Base-by-base conservation (phyloP, 2,888 invertebrate genomes). In the Caenorhabditis sulstoni region DNA sequence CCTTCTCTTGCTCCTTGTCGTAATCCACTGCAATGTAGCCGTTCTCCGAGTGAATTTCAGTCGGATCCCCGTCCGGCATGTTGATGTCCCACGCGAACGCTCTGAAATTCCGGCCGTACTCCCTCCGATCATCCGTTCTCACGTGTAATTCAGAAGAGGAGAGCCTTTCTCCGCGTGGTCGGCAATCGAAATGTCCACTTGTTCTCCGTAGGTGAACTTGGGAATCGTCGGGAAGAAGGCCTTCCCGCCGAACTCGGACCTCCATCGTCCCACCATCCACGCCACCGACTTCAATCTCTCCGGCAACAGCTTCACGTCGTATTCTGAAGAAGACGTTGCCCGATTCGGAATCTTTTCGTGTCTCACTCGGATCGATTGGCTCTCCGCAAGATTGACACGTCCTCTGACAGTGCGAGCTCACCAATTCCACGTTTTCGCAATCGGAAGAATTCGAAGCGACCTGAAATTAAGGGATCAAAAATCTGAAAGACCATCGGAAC, bases 221-320 rank as follows among this genome's bases (percentile, higher is more conserved):
- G 90, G 90, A 67, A 90, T 90, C 1, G 90, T 90, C 7, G 90
- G 90, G 67, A 90, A 90, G 59, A 86, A 85, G 4, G 89, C 89
- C 62, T 87, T 88, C 14, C 88, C 88, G 2, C 88, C 88, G 52
- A 90, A 90, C 49, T 90, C 90, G 8, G 85, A 85, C 55, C 89
- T 52, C 90, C 90, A 90, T 75, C 78, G 81, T 16, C 90, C 90
- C 3, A 90, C 81, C 77, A 90, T 81, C 81, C 88, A 90, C 4
- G 89, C 89, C 35, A 90, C 67, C 12, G 85, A 80, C 35, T 81
- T 80, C 55, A 90, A 62, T 16, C 85, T 75, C 18, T 58, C 47
- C 1, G 88, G 89, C 50, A 89, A 65, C 0, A 66, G 73, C 1
- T 66, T 73, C 16, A 87, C 74, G 52, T 90, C 88, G 79, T 89